Evolutionary conservation across 2,113 vertebrate species (phyloP), one percentile per base, ranked within the genome.

Genomic region (Leucopsar rothschildi): DNA sequence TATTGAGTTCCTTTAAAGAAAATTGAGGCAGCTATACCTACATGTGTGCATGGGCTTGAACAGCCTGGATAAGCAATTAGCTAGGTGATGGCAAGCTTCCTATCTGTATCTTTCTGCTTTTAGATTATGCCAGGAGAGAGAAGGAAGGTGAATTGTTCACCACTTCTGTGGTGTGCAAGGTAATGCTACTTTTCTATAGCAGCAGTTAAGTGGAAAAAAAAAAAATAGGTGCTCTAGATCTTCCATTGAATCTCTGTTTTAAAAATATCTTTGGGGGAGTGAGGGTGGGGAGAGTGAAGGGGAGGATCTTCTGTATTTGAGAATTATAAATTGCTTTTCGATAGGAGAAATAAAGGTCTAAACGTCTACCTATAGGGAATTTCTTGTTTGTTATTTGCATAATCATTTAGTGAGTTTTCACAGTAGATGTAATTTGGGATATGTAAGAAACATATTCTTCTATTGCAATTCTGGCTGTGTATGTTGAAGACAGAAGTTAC

Each of bases 41-140:
- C 3, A 1, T 4, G 4, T 2, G 2, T 40, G 16, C 2, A 25
- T 10, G 5, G 29, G 7, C 15, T 61, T 55, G 29, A 12, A 11
- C 3, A 42, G 31, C 37, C 64, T 39, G 25, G n/a, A 11, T 53
- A 68, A 75, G 29, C 6, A 73, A 33, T 5, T 7, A 68, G 7
- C 8, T 64, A 70, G 12, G 6, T 27, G 12, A 71, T 49, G 11
- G 9, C 2, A 71, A 75, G 24, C 3, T 66, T 75, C 84, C 16
- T 47, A 55, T 11, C 12, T 64, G 7, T 29, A 64, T 59, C 3
- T 5, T 73, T 82, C 60, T 66, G n/a, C 19, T 86, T 29, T 23
- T 68, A 39, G 24, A 37, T 35, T 40, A 64, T 10, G 9, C 10
- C 66, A 55, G 10, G 5, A 66, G 23, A 45, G 20, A 57, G 37